These are phyloP conservation scores for Brachypteracias leptosomus DNA, from an alignment of 2,113 vertebrate species.

Conservation along the genomic window DNA sequence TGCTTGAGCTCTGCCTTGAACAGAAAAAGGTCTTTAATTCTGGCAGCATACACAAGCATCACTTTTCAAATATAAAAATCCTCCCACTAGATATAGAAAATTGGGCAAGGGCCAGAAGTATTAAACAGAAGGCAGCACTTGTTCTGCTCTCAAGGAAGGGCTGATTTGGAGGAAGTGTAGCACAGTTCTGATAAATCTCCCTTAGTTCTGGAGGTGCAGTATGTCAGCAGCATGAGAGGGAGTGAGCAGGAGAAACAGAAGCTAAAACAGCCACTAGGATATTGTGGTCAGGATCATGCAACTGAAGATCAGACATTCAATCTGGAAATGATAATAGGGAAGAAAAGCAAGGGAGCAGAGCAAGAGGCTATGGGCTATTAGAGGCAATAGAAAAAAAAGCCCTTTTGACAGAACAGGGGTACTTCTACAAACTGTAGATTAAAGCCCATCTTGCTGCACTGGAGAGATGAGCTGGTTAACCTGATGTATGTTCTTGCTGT, in stretches of 20 bases:
- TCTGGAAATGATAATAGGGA: neutral
- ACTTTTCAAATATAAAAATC: slow-evolving; percentile 21
- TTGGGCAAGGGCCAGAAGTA: neutral
- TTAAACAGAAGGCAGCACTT: neutral
- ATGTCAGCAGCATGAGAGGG: neutral
- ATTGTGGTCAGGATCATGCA: neutral
- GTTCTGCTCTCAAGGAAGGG: neutral
- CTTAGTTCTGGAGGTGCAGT: neutral
- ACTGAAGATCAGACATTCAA: neutral
- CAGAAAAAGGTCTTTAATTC: neutral
- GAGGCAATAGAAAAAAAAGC: neutral
- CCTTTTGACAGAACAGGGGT: neutral
- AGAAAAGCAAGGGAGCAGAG: neutral
- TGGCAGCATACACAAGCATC: neutral
- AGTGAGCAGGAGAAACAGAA: neutral
- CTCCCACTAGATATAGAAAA: neutral
- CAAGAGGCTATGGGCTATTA: neutral
- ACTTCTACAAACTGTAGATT: neutral
- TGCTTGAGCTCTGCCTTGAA: neutral
- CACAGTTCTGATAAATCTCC: neutral
- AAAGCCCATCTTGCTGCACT: neutral
- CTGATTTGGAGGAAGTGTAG: neutral
- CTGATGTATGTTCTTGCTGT: neutral
- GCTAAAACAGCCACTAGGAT: neutral
- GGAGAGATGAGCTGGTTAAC: neutral